Evolutionary conservation across 2,113 vertebrate species (phyloP).

Genomic region (Ptilonorhynchus violaceus): DNA sequence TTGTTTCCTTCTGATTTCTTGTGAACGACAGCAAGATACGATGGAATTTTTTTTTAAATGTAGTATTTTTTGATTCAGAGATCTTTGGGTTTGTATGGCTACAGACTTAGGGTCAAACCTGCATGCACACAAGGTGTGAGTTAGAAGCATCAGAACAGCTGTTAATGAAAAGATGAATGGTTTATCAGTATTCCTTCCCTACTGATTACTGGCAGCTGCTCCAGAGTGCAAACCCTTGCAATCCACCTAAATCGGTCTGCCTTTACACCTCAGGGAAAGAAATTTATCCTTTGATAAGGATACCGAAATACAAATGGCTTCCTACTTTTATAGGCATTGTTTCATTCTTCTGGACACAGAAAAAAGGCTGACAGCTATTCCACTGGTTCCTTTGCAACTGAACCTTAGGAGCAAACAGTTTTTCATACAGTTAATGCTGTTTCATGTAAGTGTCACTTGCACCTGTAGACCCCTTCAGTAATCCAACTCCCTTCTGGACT

Average conservation of each 20-base stretch:
- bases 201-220: neutral
- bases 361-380: neutral
- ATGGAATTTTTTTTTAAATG: neutral
- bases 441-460: neutral
- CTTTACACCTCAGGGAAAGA: neutral
- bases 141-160: neutral
- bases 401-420: neutral
- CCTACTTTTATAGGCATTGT: neutral
- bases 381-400: neutral
- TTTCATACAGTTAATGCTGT: neutral
- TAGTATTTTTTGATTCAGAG: neutral
- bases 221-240: neutral
- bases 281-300: neutral
- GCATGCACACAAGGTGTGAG: neutral
- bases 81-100: neutral
- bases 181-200: neutral
- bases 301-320: neutral
- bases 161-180: neutral
- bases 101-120: neutral
- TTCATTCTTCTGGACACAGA: neutral
- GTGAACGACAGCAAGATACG: neutral
- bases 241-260: neutral
- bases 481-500: neutral
- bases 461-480: neutral
- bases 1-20: neutral